Base-by-base conservation (phyloP, 2,888 invertebrate genomes). In the Nomada hirtipes region DNA sequence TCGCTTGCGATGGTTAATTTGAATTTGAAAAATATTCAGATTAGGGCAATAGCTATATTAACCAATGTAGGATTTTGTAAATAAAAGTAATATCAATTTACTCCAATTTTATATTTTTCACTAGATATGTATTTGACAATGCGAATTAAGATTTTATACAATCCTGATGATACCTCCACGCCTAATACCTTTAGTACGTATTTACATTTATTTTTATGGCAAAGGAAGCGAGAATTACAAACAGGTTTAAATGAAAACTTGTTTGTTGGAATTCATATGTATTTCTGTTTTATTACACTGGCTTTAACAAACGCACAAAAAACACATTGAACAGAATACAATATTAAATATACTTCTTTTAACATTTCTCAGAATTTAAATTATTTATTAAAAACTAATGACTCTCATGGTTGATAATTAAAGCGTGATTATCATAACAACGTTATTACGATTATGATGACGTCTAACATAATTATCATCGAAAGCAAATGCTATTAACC, bases 261-360 rank as follows among this genome's bases (percentile, higher is more conserved):
- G 18, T 50, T 74, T 67, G 36, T n/a, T 57, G 18, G 13, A 65
- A 70, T 71, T 67, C 55, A 70, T 63, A 26, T 75, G 47, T 74
- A 55, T 71, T 47, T 78, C 59, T 59, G 63, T 70, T 20, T 53
- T 60, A 60, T 74, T 67, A 59, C 29, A 82, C 70, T 65, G n/a
- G 36, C 63, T 64, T 69, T 63, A 20, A 61, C 20, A 82, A 76
- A 78, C 59, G 74, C 67, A 77, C 59, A 70, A 23, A 61, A n/a
- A 74, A 74, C 55, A 26, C 75, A 72, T 67, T 42, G 50, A 78
- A 83, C 59, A 44, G 82, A 83, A 71, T 79, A 83, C 60, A 83
- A 72, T 76, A 79, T 65, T 59, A 61, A 61, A 23, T 57, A 57
- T 57, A 69, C 23, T 63, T 15, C 26, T 75, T 26, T 65, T 68